phyloP scores from a whole-genome alignment of 1,140 invertebrate species.

The Wasmannia auropunctata region DNA sequence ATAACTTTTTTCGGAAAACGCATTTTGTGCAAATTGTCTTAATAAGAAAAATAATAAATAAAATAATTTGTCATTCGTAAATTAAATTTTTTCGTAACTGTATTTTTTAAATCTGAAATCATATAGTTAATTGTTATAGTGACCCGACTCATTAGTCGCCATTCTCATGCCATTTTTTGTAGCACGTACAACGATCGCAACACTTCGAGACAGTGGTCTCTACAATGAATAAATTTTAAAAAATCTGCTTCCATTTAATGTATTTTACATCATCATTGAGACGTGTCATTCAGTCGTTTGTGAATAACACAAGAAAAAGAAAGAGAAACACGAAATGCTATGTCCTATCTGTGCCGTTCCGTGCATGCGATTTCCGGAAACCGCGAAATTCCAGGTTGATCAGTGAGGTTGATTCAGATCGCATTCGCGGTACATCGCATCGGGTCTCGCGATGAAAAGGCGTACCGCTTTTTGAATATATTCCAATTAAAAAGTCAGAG shows the following conservation, averaged over 20 bases:
- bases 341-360: too few species aligned
- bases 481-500: constrained; percentile 86
- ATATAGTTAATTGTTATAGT: not conserved
- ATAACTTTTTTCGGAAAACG: not conserved
- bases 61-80: not conserved
- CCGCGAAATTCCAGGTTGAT: constrained; percentile 20
- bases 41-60: not conserved
- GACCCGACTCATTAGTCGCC: not conserved
- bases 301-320: constrained; percentile 34
- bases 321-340: not conserved
- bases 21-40: not conserved
- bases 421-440: constrained; percentile 80
- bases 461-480: constrained; percentile 84
- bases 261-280: constrained; percentile 66
- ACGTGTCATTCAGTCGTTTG: constrained; percentile 31
- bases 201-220: not conserved
- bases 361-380: not conserved
- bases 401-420: constrained; percentile 78
- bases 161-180: not conserved
- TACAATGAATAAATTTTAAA: not conserved
- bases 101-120: not conserved
- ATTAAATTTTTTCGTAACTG: not conserved
- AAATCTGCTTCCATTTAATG: constrained; percentile 42
- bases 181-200: not conserved
- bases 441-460: constrained; percentile 83